Evolutionary conservation across 2,888 invertebrate species (phyloP).

Genomic region (Plutella xylostella): DNA sequence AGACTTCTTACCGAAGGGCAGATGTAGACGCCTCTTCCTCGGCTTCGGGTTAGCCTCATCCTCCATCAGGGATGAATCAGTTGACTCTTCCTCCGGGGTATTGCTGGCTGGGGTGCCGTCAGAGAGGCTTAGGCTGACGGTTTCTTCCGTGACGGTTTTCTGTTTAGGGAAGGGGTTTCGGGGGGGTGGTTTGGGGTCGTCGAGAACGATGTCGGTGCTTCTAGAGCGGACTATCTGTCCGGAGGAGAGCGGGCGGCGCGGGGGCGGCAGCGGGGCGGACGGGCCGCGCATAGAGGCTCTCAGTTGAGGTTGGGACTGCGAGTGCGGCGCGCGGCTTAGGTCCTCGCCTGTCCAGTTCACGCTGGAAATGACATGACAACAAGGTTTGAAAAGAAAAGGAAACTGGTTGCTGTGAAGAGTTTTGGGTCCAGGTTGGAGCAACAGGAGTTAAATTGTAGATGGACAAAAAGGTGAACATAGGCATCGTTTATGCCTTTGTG

Average conservation of each 20-base stretch:
- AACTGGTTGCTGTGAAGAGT: no score
- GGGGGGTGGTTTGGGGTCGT: slow-evolving; percentile 35
- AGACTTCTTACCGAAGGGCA: slow-evolving; percentile 72
- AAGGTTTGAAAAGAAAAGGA: no score
- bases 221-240: slow-evolving; percentile 23
- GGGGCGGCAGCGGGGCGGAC: slow-evolving; percentile 23
- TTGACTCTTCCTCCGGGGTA: slow-evolving; percentile 76
- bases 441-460: no score
- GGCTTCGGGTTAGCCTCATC: slow-evolving; percentile 67
- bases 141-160: slow-evolving; percentile 27
- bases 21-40: slow-evolving; percentile 72
- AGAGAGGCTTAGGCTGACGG: slow-evolving; percentile 16
- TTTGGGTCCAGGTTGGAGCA: no score
- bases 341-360: slow-evolving; percentile 62
- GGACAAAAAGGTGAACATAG: no score
- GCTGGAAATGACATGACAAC: slow-evolving; percentile 27
- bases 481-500: no score
- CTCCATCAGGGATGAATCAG: slow-evolving; percentile 77
- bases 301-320: slow-evolving; percentile 45
- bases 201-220: slow-evolving; percentile 18
- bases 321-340: slow-evolving; percentile 34
- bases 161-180: slow-evolving; percentile 28
- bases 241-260: slow-evolving; percentile 34
- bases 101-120: slow-evolving; percentile 42
- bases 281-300: slow-evolving; percentile 32